Evolutionary conservation across 2,888 invertebrate species (phyloP).

Genomic region (Eupithecia subfuscata): DNA sequence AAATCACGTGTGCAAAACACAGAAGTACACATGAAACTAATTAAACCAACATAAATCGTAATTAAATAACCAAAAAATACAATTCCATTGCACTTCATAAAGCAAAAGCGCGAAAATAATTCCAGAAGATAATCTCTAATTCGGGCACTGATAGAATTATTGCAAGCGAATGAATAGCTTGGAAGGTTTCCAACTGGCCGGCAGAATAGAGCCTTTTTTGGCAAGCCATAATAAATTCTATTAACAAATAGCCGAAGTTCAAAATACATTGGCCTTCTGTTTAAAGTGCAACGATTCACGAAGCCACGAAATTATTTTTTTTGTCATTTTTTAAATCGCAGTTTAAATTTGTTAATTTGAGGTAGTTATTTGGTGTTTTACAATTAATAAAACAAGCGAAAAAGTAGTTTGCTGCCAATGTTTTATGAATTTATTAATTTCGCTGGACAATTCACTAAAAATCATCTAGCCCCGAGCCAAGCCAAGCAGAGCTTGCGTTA

Average conservation of each 20-base stretch:
- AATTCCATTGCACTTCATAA: constrained; percentile 1
- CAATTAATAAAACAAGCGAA: too few relatives aligned
- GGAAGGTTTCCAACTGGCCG: constrained; percentile 59
- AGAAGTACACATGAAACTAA: background rate
- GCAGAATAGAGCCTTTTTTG: constrained; percentile 36
- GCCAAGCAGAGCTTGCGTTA: too few relatives aligned
- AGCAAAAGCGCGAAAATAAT: constrained; percentile 49
- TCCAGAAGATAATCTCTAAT: constrained; percentile 64
- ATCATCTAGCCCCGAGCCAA: too few relatives aligned
- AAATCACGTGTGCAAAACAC: too few relatives aligned
- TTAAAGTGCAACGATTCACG: background rate
- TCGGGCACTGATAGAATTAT: constrained; percentile 69
- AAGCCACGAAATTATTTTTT: background rate
- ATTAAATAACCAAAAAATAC: background rate
- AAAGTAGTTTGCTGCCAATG: background rate
- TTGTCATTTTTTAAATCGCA: background rate
- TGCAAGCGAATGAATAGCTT: constrained; percentile 63
- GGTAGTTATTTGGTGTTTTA: background rate
- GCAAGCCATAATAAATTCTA: constrained; percentile 52
- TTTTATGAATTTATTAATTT: too few relatives aligned
- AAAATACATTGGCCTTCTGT: constrained; percentile 47
- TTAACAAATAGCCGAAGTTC: constrained; percentile 45
- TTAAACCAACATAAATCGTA: background rate
- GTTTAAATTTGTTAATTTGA: too few relatives aligned
- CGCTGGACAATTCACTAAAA: too few relatives aligned